phyloP scores from a whole-genome alignment of 2,888 invertebrate species.

The Leptinotarsa rubiginosa region DNA sequence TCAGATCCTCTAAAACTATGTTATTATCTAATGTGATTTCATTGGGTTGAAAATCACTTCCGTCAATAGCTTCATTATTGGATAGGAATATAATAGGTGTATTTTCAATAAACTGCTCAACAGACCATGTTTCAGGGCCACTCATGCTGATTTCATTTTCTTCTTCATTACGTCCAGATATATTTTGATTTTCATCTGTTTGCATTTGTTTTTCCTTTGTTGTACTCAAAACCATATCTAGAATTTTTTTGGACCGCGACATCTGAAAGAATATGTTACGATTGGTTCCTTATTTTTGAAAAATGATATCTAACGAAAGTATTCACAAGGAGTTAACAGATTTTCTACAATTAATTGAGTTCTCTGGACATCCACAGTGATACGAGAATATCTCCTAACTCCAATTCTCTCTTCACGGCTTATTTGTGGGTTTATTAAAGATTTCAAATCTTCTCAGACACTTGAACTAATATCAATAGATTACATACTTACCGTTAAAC shows the following conservation, averaged over 20 bases:
- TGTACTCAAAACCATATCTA: slow-evolving; percentile 2
- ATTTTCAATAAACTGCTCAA: not conserved
- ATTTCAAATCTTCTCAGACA: not conserved
- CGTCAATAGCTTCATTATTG: slow-evolving; percentile 3
- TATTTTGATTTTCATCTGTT: slow-evolving; percentile 3
- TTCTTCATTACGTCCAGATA: not conserved
- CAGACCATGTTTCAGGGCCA: not conserved
- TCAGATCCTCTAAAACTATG: slow-evolving; percentile 1
- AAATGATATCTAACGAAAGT: not conserved
- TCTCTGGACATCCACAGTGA: not conserved
- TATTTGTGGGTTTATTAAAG: not conserved
- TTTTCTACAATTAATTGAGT: not conserved
- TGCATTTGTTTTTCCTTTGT: slow-evolving; percentile 8
- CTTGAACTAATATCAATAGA: not conserved
- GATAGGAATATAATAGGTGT: not conserved
- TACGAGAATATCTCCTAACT: slow-evolving; percentile 1
- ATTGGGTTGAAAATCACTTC: not conserved
- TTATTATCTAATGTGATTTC: slow-evolving; percentile 9
- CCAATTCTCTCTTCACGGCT: not conserved
- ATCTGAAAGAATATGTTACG: not conserved
- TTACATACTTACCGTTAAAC: not conserved
- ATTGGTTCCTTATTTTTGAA: not conserved
- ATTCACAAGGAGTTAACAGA: not conserved
- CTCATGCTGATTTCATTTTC: not conserved
- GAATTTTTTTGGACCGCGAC: not conserved